Conservation (phyloP, 1,140 invertebrate genomes). For the Hyposmocoma kahamanoa region DNA sequence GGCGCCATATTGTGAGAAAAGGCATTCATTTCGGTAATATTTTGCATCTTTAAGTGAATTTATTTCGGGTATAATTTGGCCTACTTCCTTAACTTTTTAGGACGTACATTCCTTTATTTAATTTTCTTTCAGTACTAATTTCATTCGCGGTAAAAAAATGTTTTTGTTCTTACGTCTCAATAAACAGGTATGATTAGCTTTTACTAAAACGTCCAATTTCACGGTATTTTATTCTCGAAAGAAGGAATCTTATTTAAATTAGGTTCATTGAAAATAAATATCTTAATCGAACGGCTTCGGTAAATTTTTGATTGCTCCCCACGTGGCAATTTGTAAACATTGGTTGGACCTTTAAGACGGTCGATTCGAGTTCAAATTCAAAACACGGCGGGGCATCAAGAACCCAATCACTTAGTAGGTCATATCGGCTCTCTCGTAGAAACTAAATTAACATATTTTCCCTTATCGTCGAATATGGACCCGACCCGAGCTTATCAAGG, state of each 20-base stretch:
- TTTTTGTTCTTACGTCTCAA: no score
- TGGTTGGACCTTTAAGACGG: slow-evolving; percentile 36
- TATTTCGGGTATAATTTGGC: slow-evolving; percentile 58
- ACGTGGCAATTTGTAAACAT: slow-evolving; percentile 63
- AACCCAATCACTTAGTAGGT: slow-evolving; percentile 71
- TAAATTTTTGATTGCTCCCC: slow-evolving; percentile 40
- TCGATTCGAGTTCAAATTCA: slow-evolving; percentile 44
- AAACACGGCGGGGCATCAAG: slow-evolving; percentile 50
- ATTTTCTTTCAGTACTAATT: no score
- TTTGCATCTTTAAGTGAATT: slow-evolving; percentile 66
- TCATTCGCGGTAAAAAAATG: no score
- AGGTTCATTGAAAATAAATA: slow-evolving; percentile 27
- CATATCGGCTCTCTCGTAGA: slow-evolving; percentile 49
- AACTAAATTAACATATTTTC: slow-evolving; percentile 69
- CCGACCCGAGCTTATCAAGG: slow-evolving; percentile 54
- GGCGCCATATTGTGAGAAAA: slow-evolving; percentile 71
- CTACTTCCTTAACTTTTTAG: slow-evolving; percentile 35
- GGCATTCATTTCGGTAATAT: slow-evolving; percentile 63
- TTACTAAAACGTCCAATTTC: no score
- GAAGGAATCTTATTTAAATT: slow-evolving; percentile 22
- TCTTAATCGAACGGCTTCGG: slow-evolving; percentile 29
- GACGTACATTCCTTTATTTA: slow-evolving; percentile 17
- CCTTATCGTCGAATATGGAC: slow-evolving; percentile 60
- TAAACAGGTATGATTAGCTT: no score
- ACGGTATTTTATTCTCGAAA: background rate